These are phyloP conservation scores for Imbricaverruca yamaguchii DNA, from an alignment of 2,888 invertebrate species.

Conservation along the genomic window DNA sequence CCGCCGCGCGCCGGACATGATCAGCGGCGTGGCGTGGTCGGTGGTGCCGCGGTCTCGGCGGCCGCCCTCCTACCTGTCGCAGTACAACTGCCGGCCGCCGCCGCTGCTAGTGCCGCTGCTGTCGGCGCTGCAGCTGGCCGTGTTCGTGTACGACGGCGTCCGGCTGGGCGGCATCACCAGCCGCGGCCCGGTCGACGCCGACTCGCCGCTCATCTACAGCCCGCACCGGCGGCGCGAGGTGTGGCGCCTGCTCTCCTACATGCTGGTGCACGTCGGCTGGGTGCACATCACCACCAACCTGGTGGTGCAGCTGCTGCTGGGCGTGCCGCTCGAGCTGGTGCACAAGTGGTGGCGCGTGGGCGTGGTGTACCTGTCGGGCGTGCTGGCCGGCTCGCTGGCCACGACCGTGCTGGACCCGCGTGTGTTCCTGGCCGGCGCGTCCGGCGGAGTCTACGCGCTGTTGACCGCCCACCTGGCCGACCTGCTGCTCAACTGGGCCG, in stretches of 20 bases:
- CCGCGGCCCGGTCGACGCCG: slow-evolving; percentile 30
- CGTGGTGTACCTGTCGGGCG: slow-evolving; percentile 64
- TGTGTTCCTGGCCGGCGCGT: slow-evolving; percentile 75
- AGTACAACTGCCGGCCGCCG: slow-evolving; percentile 49
- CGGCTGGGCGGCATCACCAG: slow-evolving; percentile 28
- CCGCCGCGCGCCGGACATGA: not conserved
- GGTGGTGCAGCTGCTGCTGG: slow-evolving; percentile 84
- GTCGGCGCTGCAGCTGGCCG: slow-evolving; percentile 28
- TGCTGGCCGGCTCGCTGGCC: slow-evolving; percentile 62
- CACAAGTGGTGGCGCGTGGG: slow-evolving; percentile 65
- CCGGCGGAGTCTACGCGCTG: slow-evolving; percentile 82
- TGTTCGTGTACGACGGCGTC: slow-evolving; percentile 31
- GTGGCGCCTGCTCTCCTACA: slow-evolving; percentile 74
- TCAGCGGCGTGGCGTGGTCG: slow-evolving; percentile 24
- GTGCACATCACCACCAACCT: slow-evolving; percentile 73
- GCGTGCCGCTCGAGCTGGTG: slow-evolving; percentile 85
- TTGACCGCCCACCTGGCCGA: slow-evolving; percentile 80
- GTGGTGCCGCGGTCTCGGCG: slow-evolving; percentile 26
- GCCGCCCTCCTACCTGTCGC: slow-evolving; percentile 39
- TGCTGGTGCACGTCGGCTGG: slow-evolving; percentile 66
- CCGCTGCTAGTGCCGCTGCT: slow-evolving; percentile 38
- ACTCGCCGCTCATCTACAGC: slow-evolving; percentile 50
- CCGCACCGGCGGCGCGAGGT: slow-evolving; percentile 57
- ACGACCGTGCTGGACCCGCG: slow-evolving; percentile 70
- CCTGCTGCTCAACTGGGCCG: slow-evolving; percentile 51